phyloP scores from a whole-genome alignment of 92 coral and sea anemone species.

The Pocillopora grandis region DNA sequence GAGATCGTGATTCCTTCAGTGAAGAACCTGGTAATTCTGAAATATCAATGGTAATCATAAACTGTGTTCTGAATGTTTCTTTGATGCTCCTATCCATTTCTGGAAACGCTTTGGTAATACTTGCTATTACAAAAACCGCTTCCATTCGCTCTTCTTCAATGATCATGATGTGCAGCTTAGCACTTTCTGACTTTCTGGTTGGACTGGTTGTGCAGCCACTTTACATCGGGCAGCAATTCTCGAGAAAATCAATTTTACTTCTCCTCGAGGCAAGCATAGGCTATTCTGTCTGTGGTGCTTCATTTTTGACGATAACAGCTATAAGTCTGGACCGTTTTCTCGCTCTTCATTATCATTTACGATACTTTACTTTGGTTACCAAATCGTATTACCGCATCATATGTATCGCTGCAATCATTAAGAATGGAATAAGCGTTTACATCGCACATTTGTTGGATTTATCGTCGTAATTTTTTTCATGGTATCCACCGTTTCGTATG shows the following conservation, averaged over 20 bases:
- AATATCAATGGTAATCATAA: neutral
- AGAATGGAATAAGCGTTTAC: too few species aligned
- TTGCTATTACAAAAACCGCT: neutral
- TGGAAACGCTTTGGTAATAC: neutral
- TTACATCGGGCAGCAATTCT: neutral
- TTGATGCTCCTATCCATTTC: neutral
- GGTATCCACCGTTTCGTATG: neutral
- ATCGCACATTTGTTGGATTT: neutral
- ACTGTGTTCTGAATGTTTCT: conserved; percentile 2
- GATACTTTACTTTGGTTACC: too few species aligned
- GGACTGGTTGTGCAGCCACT: neutral
- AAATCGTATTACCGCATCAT: too few species aligned
- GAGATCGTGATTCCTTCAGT: too few species aligned
- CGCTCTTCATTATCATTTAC: too few species aligned
- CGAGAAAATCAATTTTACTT: neutral
- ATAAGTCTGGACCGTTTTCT: neutral
- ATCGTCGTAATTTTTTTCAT: neutral
- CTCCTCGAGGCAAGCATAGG: neutral
- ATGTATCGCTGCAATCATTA: too few species aligned
- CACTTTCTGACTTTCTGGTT: neutral
- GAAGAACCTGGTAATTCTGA: neutral
- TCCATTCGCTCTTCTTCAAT: conserved; percentile 3
- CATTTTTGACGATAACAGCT: neutral
- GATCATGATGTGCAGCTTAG: neutral
- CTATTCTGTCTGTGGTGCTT: neutral